A percentile compares a stretch with the other conserved stretches of the same genome.
These are phyloP conservation scores for Tychaedon coryphoeus DNA, from an alignment of 2,113 vertebrate genomes.

Conservation along the genomic window DNA sequence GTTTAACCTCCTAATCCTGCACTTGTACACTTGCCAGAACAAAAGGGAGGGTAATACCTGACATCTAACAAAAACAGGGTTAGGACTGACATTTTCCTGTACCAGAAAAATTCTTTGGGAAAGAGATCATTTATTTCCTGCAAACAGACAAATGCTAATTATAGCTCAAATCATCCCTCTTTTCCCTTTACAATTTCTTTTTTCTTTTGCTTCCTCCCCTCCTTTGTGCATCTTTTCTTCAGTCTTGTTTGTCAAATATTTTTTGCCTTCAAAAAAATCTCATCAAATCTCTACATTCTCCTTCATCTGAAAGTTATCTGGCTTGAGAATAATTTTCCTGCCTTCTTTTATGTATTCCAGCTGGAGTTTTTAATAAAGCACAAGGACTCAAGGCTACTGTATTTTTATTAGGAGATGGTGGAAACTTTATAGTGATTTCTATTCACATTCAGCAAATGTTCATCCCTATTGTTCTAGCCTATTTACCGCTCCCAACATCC, in stretches of 20 bases:
- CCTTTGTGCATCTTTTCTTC: not conserved
- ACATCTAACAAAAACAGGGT: not conserved
- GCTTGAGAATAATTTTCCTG: slow-evolving; percentile 35
- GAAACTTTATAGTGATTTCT: slow-evolving; percentile 40
- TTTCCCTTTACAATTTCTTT: not conserved
- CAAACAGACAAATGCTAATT: not conserved
- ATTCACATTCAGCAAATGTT: slow-evolving; percentile 21
- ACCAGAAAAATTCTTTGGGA: not conserved
- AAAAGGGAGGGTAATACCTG: not conserved
- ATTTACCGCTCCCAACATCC: not conserved
- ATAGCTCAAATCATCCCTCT: not conserved
- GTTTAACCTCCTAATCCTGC: slow-evolving; percentile 35
- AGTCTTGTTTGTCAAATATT: not conserved
- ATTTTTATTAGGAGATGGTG: slow-evolving; percentile 48
- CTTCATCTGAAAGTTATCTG: slow-evolving; percentile 35
- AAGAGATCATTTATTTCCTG: slow-evolving; percentile 19
- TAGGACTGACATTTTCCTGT: not conserved
- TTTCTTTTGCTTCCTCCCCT: not conserved
- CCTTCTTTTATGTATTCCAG: slow-evolving; percentile 20
- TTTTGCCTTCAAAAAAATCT: slow-evolving; percentile 28
- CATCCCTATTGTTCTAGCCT: slow-evolving; percentile 30
- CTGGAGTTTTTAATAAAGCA: slow-evolving; percentile 47
- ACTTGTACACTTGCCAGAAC: slow-evolving; percentile 16
- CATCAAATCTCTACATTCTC: slow-evolving; percentile 14
- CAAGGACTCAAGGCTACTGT: slow-evolving; percentile 47